Conservation (phyloP, 2,888 invertebrate genomes). For the Proisotoma minuta region DNA sequence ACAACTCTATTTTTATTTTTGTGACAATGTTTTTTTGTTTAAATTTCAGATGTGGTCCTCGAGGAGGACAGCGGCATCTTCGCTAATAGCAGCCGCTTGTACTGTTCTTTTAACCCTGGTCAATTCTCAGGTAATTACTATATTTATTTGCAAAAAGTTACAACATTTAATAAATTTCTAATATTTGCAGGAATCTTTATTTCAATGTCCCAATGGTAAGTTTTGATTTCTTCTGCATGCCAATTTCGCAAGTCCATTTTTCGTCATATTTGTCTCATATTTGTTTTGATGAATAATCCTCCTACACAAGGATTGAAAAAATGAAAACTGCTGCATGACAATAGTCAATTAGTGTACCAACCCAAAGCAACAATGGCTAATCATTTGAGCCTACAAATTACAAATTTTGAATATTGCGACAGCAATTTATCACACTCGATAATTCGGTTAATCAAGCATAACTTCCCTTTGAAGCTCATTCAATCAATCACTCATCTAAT, state of each 20-base stretch:
- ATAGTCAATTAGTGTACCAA: too few relatives aligned
- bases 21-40: slow-evolving; percentile 19
- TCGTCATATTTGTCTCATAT: slow-evolving; percentile 7
- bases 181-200: slow-evolving; percentile 42
- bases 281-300: too few relatives aligned
- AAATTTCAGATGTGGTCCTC: slow-evolving; percentile 43
- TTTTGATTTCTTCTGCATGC: background rate
- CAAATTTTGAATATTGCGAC: background rate
- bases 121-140: slow-evolving; percentile 35
- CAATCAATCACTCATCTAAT: background rate
- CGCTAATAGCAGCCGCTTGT: slow-evolving; percentile 36
- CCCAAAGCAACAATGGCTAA: too few relatives aligned
- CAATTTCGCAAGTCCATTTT: background rate
- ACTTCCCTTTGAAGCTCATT: background rate
- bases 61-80: slow-evolving; percentile 41
- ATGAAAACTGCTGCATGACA: too few relatives aligned
- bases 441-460: slow-evolving; percentile 2
- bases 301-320: too few relatives aligned
- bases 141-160: background rate
- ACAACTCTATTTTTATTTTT: slow-evolving; percentile 1
- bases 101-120: slow-evolving; percentile 35
- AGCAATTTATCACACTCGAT: background rate
- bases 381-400: too few relatives aligned
- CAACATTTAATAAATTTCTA: slow-evolving; percentile 8
- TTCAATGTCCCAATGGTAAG: slow-evolving; percentile 48